phyloP scores from a whole-genome alignment of 1,140 invertebrate species.

The Melipona quadrifasciata region DNA sequence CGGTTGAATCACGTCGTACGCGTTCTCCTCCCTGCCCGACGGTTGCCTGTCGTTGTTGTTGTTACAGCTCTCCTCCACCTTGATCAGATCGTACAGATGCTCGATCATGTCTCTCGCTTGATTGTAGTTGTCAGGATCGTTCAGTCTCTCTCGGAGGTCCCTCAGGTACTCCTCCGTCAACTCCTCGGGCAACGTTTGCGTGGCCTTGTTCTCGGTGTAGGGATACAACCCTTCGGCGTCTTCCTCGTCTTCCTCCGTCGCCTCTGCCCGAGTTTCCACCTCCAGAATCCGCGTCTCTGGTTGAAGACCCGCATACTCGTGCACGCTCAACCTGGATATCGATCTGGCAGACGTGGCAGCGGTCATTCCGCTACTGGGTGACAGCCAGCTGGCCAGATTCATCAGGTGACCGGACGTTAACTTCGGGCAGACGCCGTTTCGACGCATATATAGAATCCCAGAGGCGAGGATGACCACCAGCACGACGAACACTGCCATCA shows the following conservation, averaged over 20 bases:
- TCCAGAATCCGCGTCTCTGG: constrained; percentile 78
- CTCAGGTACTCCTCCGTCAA: constrained; percentile 88
- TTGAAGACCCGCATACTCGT: constrained; percentile 85
- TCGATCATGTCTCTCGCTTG: constrained; percentile 90
- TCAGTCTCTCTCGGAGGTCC: constrained; percentile 86
- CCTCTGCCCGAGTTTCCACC: constrained; percentile 69
- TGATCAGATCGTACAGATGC: constrained; percentile 89
- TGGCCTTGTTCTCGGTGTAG: constrained; percentile 85
- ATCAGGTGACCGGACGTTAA: constrained; percentile 72
- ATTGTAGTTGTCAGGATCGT: constrained; percentile 88
- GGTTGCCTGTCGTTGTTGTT: constrained; percentile 79
- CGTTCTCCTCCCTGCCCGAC: constrained; percentile 82
- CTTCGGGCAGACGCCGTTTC: constrained; percentile 82
- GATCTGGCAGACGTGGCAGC: constrained; percentile 83
- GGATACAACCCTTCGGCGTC: constrained; percentile 78
- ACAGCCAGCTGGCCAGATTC: constrained; percentile 74
- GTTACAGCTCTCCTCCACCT: constrained; percentile 87
- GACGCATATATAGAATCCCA: constrained; percentile 82
- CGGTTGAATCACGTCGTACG: constrained; percentile 85
- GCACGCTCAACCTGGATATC: constrained; percentile 84
- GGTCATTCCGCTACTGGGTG: constrained; percentile 77
- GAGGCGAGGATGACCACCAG: constrained; percentile 81
- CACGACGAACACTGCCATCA: constrained; percentile 80
- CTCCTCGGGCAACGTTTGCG: constrained; percentile 88
- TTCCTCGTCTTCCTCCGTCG: constrained; percentile 68